phyloP scores from a whole-genome alignment of 2,888 invertebrate genomes.

The Diarsia dahlii region DNA sequence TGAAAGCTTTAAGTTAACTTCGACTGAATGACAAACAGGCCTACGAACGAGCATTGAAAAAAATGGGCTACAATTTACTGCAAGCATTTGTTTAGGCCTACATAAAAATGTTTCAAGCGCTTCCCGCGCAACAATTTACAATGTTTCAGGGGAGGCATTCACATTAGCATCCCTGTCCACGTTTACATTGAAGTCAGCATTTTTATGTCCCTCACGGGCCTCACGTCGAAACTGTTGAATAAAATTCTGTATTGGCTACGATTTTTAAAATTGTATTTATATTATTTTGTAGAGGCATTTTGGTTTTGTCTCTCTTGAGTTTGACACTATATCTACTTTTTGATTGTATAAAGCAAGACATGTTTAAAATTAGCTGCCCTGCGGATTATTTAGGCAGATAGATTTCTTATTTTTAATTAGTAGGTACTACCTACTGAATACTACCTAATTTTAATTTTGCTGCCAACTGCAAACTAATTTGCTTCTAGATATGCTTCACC shows the following conservation, averaged over 20 bases:
- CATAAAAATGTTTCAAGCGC: constrained; percentile 36
- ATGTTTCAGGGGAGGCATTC: constrained; percentile 40
- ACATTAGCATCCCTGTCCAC: constrained; percentile 20
- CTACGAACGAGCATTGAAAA: constrained; percentile 11
- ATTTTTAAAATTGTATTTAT: background rate
- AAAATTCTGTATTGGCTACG: background rate
- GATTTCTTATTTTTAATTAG: background rate
- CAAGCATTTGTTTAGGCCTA: constrained; percentile 40
- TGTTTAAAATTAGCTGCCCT: background rate
- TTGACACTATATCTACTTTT: background rate
- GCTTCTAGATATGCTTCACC: constrained; percentile 23
- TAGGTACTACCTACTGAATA: background rate
- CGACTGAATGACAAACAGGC: constrained; percentile 6
- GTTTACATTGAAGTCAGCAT: constrained; percentile 28
- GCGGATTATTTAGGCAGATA: background rate
- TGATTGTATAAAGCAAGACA: background rate
- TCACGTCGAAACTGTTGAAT: constrained; percentile 15
- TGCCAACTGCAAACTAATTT: background rate
- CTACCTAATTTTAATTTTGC: background rate
- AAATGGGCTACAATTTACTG: constrained; percentile 34
- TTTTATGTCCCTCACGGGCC: constrained; percentile 10
- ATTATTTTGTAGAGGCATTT: background rate
- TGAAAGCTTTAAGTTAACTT: constrained; percentile 16
- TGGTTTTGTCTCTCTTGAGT: background rate
- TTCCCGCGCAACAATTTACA: constrained; percentile 39